phyloP scores from a whole-genome alignment of 2,888 invertebrate genomes.

The Ceraclea dissimilis region DNA sequence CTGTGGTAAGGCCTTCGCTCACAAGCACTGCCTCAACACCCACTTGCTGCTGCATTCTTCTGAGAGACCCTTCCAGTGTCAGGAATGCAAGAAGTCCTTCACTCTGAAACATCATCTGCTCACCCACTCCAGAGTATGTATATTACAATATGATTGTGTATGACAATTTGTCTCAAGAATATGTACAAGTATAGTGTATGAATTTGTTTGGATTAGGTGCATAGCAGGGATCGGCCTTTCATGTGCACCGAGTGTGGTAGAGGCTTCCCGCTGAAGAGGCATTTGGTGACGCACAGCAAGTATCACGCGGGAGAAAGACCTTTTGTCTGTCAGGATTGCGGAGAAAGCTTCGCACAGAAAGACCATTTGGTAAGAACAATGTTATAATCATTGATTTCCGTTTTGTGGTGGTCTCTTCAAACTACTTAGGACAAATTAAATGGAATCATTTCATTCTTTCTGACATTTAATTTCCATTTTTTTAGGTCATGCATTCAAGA shows the following conservation, averaged over 20 bases:
- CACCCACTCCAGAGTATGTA: slow-evolving; percentile 63
- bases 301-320: slow-evolving; percentile 81
- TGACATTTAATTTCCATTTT: slow-evolving; percentile 15
- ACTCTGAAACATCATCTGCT: slow-evolving; percentile 78
- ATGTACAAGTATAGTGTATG: neutral
- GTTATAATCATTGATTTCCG: neutral
- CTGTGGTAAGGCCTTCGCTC: slow-evolving; percentile 74
- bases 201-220: slow-evolving; percentile 42
- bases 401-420: no score
- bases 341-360: slow-evolving; percentile 85
- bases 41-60: slow-evolving; percentile 74
- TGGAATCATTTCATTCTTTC: neutral
- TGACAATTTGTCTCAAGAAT: neutral
- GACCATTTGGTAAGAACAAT: slow-evolving; percentile 61
- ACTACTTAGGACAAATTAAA: neutral
- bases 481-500: slow-evolving; percentile 72
- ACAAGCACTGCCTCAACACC: slow-evolving; percentile 77
- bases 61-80: slow-evolving; percentile 74
- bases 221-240: slow-evolving; percentile 74
- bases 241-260: slow-evolving; percentile 77
- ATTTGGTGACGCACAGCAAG: slow-evolving; percentile 77
- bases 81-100: slow-evolving; percentile 80
- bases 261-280: slow-evolving; percentile 73
- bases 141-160: neutral
- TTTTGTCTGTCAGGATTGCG: slow-evolving; percentile 81